Base-by-base conservation (phyloP, 1,140 invertebrate species). In the Ladona fulva region DNA sequence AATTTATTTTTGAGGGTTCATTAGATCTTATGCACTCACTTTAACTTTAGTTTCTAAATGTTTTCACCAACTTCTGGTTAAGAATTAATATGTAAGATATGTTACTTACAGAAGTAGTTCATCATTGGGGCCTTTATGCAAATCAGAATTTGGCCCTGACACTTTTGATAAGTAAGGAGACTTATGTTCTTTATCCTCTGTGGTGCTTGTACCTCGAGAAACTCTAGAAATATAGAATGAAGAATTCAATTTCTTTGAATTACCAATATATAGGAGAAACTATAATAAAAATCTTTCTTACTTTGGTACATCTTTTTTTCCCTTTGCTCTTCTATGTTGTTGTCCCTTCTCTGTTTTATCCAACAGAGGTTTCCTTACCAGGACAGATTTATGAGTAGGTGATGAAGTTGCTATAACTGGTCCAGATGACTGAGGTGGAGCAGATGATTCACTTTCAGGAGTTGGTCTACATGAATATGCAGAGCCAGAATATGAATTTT, bases 111-210 rank as follows among this genome's bases (percentile, higher is more conserved):
- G 82, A 22, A 93, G 83, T 29, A 92, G 84, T 80, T 89, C 86
- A 80, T 91, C 89, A 83, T 92, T 88, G 0, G 91, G 87, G 78
- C 91, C 91, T 83, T 89, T 89, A n/a, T 82, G 81, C n/a, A 90
- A 82, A 78, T 87, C 84, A 10, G 87, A 80, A 84, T 92, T 90
- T 42, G 89, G 86, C 78, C 91, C 91, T 19, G 83, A 77, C n/a
- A 88, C 85, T 81, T 87, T 87, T 52, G 84, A 86, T 66, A 89
- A 78, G 85, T 88, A 85, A 79, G 84, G 78, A 75, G 90, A 89
- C 82, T 85, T 89, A 81, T 84, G 88, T 82, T 85, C 84, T 79
- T 82, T 83, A 42, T 86, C 84, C 79, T 86, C 84, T 24, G 83
- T 82, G 16, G 86, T 86, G 80, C 84, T 86, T 0, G 86, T 87